phyloP scores from a whole-genome alignment of 2,113 vertebrate species.

The Tachuris rubrigastra region DNA sequence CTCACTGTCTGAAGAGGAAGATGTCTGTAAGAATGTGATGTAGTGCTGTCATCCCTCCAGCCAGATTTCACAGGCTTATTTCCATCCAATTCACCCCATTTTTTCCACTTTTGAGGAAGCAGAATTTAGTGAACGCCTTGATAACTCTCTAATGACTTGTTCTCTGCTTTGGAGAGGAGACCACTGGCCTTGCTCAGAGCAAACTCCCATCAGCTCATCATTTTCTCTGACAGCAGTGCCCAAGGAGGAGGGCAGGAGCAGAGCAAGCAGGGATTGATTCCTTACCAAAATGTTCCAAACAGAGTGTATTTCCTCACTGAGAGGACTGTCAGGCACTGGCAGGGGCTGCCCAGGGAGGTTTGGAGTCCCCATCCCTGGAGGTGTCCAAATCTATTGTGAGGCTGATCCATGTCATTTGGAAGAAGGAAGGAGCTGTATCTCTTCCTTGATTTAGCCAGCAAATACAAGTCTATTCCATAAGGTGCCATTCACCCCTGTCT shows the following conservation, averaged over 20 bases:
- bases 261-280: neutral
- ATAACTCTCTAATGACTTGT: neutral
- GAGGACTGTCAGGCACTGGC: fast-evolving
- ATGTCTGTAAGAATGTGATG: neutral
- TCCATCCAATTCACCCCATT: neutral
- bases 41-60: neutral
- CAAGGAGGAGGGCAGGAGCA: neutral
- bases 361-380: neutral
- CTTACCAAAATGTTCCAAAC: neutral
- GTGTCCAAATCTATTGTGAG: neutral
- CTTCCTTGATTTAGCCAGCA: neutral
- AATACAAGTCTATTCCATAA: neutral
- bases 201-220: neutral
- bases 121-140: neutral
- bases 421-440: neutral
- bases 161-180: neutral
- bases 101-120: neutral
- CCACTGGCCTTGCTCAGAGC: neutral
- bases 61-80: neutral
- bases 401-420: neutral
- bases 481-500: neutral
- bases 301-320: neutral
- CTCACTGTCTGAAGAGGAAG: neutral
- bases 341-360: neutral
- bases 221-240: neutral